A percentile compares a stretch with the other conserved stretches of the same genome.
phyloP scores from a whole-genome alignment of 2,797 vertebrate species.

The Arremon brunneinucha region DNA sequence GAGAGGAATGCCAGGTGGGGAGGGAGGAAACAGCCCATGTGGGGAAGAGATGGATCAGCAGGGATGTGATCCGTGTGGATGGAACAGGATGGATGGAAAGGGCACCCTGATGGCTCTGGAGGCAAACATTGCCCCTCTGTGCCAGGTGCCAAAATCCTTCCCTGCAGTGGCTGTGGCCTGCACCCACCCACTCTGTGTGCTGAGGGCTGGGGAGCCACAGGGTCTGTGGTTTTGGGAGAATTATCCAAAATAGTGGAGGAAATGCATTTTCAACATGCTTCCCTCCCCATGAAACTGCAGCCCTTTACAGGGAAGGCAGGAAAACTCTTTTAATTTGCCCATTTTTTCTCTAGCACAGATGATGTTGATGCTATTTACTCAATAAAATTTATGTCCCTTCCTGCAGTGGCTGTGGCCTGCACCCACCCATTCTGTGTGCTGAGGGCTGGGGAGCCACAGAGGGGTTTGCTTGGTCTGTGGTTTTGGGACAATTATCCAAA shows the following conservation, averaged over 20 bases:
- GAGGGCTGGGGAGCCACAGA: background rate
- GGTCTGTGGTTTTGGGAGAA: background rate
- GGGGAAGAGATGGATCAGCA: too few species aligned
- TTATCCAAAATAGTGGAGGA: background rate
- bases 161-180: background rate
- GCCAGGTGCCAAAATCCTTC: background rate
- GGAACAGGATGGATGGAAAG: too few species aligned
- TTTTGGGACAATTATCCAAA: background rate
- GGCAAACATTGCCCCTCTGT: too few species aligned
- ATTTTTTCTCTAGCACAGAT: background rate
- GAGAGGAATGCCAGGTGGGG: background rate
- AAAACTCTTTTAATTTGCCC: background rate
- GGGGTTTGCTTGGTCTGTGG: too few species aligned
- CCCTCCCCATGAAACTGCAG: background rate
- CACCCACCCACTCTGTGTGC: accelerated
- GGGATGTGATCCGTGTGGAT: too few species aligned
- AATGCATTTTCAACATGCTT: background rate
- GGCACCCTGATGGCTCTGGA: too few species aligned
- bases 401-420: background rate
- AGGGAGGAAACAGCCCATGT: too few species aligned
- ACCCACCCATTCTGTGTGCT: accelerated
- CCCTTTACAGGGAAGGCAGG: background rate
- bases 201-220: background rate
- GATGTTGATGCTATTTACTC: background rate
- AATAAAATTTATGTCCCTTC: too few species aligned